phyloP scores from a whole-genome alignment of 2,888 invertebrate species.

The Ennomos quercinarius region DNA sequence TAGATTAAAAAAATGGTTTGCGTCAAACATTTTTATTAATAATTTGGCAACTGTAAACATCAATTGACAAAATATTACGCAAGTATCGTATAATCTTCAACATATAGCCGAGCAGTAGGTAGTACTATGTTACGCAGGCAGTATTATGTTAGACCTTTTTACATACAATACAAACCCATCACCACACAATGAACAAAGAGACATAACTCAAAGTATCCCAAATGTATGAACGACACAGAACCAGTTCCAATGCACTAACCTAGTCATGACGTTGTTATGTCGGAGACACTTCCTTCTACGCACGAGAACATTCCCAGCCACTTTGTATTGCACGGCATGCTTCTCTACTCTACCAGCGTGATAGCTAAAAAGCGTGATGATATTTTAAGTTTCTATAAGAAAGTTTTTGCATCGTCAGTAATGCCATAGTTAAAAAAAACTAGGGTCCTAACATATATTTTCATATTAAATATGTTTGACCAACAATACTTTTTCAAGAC shows the following conservation, averaged over 20 bases:
- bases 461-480: too few relatives aligned
- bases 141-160: too few relatives aligned
- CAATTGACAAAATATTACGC: neutral
- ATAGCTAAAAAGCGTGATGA: conserved; percentile 71
- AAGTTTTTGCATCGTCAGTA: neutral
- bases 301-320: conserved; percentile 72
- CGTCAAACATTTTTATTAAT: conserved; percentile 33
- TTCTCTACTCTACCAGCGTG: conserved; percentile 78
- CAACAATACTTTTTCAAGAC: too few relatives aligned
- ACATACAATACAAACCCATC: conserved; percentile 15
- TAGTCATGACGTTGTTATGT: conserved; percentile 81
- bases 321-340: conserved; percentile 78
- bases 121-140: too few relatives aligned
- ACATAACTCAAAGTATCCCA: conserved; percentile 5
- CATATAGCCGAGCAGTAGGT: too few relatives aligned
- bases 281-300: conserved; percentile 75
- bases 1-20: conserved; percentile 27
- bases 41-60: neutral
- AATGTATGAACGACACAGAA: conserved; percentile 31
- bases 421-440: neutral
- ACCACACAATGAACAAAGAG: conserved; percentile 18
- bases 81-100: too few relatives aligned
- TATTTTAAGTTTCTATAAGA: conserved; percentile 5
- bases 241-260: conserved; percentile 64
- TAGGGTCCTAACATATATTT: too few relatives aligned